Evolutionary conservation across 2,797 vertebrate species (phyloP).

Genomic region (Peromyscus melanophrys): DNA sequence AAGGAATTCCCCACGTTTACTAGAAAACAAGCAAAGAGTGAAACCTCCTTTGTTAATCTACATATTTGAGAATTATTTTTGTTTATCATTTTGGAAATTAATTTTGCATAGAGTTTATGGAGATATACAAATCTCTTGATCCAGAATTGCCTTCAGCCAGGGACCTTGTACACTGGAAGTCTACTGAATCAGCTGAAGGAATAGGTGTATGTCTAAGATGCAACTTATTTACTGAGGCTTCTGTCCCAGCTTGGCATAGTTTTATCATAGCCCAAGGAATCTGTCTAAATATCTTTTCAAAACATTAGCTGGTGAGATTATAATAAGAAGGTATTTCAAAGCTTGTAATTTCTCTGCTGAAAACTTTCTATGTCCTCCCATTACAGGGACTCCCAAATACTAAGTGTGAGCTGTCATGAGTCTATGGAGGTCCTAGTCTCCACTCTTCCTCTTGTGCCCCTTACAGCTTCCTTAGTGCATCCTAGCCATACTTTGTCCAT

Average conservation of each 20-base stretch:
- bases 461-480: too few relatives aligned
- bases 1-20: background rate
- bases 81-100: background rate
- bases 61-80: conserved; percentile 7
- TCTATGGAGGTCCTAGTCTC: accelerated
- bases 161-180: background rate
- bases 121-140: background rate
- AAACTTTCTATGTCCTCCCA: background rate
- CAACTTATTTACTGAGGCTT: background rate
- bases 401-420: background rate
- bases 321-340: background rate
- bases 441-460: background rate
- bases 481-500: background rate
- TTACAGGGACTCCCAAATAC: background rate
- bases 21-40: background rate
- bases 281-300: background rate
- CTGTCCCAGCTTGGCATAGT: background rate
- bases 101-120: background rate
- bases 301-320: background rate
- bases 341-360: background rate
- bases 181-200: background rate
- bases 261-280: background rate
- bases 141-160: background rate
- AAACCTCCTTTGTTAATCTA: background rate
- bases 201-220: background rate